Percentiles rank a stretch among this genome's conserved stretches.
phyloP scores from a whole-genome alignment of 1,140 invertebrate species.

The Thaumetopoea pityocampa region DNA sequence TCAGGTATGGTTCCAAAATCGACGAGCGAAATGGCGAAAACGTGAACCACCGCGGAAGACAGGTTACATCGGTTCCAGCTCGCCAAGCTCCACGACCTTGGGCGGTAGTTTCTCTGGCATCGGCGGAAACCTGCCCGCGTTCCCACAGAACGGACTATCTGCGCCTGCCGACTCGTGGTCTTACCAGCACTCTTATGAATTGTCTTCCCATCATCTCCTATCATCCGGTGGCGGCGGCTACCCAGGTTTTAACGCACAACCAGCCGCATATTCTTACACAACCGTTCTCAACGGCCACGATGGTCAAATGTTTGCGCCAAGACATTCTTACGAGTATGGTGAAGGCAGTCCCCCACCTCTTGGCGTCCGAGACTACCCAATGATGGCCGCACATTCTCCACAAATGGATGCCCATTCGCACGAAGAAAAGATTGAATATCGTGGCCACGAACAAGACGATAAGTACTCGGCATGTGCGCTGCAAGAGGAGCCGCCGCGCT shows the following conservation, averaged over 20 bases:
- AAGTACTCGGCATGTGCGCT: slow-evolving; percentile 74
- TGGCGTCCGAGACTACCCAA: slow-evolving; percentile 80
- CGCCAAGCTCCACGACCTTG: slow-evolving; percentile 75
- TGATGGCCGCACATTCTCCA: slow-evolving; percentile 81
- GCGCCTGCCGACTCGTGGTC: slow-evolving; percentile 85
- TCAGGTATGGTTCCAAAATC: slow-evolving; percentile 86
- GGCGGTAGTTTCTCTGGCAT: slow-evolving; percentile 80
- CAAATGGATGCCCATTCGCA: slow-evolving; percentile 73
- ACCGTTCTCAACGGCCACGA: slow-evolving; percentile 83
- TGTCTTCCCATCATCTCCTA: slow-evolving; percentile 83
- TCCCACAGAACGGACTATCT: slow-evolving; percentile 79
- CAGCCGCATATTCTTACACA: slow-evolving; percentile 77
- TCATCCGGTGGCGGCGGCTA: slow-evolving; percentile 82
- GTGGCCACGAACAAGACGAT: slow-evolving; percentile 74
- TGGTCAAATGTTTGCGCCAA: slow-evolving; percentile 78
- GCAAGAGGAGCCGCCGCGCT: slow-evolving; percentile 79
- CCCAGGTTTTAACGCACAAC: slow-evolving; percentile 76
- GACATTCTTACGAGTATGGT: slow-evolving; percentile 77
- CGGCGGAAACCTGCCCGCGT: slow-evolving; percentile 80
- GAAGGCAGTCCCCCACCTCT: slow-evolving; percentile 78
- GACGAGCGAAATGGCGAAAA: slow-evolving; percentile 98
- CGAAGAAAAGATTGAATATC: slow-evolving; percentile 74
- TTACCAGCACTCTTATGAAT: slow-evolving; percentile 85
- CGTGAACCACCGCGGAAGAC: slow-evolving; percentile 97
- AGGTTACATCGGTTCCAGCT: slow-evolving; percentile 84